Evolutionary conservation across 2,797 vertebrate genomes (phyloP).

Genomic region (Otolemur crassicaudatus): DNA sequence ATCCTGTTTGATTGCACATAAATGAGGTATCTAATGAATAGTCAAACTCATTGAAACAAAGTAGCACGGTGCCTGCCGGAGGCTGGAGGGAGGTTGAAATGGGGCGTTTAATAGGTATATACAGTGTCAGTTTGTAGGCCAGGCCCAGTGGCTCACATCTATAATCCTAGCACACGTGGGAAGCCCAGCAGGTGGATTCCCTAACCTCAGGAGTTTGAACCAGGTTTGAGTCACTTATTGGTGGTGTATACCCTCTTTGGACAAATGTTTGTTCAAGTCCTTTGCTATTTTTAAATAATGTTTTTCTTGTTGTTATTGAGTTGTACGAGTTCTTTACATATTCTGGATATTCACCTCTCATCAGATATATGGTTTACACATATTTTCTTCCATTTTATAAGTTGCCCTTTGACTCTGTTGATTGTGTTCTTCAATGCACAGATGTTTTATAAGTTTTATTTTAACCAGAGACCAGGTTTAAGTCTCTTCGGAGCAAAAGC

Average conservation of each 20-base stretch:
- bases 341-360: background rate
- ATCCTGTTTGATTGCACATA: background rate
- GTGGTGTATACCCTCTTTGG: background rate
- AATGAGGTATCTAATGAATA: background rate
- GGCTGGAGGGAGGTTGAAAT: background rate
- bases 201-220: background rate
- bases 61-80: background rate
- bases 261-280: constrained; percentile 1
- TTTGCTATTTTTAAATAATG: background rate
- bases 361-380: background rate
- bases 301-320: background rate
- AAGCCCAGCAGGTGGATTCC: background rate
- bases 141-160: background rate
- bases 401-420: background rate
- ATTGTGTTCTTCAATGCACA: background rate
- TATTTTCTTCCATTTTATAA: background rate
- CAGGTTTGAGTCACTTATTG: background rate
- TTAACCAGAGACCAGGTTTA: background rate
- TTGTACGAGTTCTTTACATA: background rate
- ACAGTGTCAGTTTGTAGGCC: background rate
- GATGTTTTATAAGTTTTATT: background rate
- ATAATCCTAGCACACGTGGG: background rate
- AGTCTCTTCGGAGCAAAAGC: too few species aligned
- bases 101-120: background rate
- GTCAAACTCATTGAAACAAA: background rate